These are phyloP conservation scores for Tinea semifulvella DNA, from an alignment of 2,888 invertebrate species.

Conservation along the genomic window DNA sequence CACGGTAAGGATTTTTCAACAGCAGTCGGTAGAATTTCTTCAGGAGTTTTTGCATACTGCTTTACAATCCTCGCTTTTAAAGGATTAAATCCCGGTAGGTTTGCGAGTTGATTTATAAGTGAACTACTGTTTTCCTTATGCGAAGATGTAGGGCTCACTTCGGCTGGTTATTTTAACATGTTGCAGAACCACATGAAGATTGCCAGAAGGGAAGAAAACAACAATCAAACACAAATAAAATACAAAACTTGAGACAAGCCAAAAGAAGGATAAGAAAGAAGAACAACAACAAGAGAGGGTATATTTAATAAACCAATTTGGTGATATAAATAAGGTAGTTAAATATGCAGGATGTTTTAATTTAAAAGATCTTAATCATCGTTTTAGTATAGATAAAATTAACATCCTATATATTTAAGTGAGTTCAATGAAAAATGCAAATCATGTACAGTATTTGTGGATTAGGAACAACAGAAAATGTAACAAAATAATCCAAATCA, in stretches of 20 bases:
- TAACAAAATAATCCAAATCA: too few relatives aligned
- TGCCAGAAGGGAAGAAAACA: conserved; percentile 65
- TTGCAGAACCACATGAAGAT: conserved; percentile 59
- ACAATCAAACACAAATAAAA: conserved; percentile 53
- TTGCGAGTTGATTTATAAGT: conserved; percentile 74
- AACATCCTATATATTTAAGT: too few relatives aligned
- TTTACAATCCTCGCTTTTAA: conserved; percentile 75
- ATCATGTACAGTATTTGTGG: too few relatives aligned
- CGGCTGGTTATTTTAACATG: conserved; percentile 46
- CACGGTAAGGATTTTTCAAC: conserved; percentile 87
- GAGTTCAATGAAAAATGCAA: too few relatives aligned
- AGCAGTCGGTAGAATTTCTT: conserved; percentile 75
- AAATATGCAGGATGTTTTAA: not conserved
- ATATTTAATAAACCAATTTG: not conserved
- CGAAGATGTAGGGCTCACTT: conserved; percentile 65
- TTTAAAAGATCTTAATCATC: too few relatives aligned
- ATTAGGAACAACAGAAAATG: too few relatives aligned
- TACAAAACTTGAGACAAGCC: conserved; percentile 42
- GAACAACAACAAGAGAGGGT: not conserved
- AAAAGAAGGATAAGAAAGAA: conserved; percentile 10
- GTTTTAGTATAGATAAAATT: too few relatives aligned
- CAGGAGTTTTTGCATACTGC: conserved; percentile 71
- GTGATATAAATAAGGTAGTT: not conserved
- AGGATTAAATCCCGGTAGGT: conserved; percentile 74
- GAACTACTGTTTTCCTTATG: conserved; percentile 74